Evolutionary conservation across 2,888 invertebrate species (phyloP).

Genomic region (Glaucopsyche alexis): DNA sequence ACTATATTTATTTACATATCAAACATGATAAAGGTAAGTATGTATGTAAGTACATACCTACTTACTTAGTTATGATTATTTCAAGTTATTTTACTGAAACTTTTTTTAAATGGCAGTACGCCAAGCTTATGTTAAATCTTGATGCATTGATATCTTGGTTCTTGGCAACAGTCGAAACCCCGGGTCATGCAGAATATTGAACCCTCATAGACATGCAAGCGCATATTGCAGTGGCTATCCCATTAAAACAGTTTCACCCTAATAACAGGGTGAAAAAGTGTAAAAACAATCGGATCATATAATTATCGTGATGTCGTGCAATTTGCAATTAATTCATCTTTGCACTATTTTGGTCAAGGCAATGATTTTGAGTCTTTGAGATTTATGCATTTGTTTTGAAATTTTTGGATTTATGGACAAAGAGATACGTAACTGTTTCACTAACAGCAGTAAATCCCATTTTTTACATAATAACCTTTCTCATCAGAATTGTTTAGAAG

Average conservation of each 20-base stretch:
- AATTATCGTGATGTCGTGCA: neutral
- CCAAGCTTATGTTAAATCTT: neutral
- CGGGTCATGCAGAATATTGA: conserved; percentile 14
- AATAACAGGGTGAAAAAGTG: neutral
- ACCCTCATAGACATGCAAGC: neutral
- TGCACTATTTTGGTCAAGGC: neutral
- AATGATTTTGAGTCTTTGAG: too few relatives aligned
- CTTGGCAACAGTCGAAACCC: neutral
- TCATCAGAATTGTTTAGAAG: too few relatives aligned
- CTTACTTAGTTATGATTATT: neutral
- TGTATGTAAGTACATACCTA: too few relatives aligned
- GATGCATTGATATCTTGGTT: neutral
- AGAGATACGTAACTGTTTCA: too few relatives aligned
- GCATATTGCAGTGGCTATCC: neutral
- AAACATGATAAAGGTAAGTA: too few relatives aligned
- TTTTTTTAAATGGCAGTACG: neutral
- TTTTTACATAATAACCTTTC: too few relatives aligned
- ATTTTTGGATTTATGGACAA: too few relatives aligned
- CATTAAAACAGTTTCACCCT: neutral
- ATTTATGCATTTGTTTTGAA: too few relatives aligned
- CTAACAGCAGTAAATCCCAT: too few relatives aligned
- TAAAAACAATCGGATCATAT: neutral
- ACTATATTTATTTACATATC: too few relatives aligned
- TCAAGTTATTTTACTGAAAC: neutral
- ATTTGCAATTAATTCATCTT: neutral